A percentile compares a stretch with the other conserved stretches of the same genome.
These are phyloP conservation scores for Scopus umbretta DNA, from an alignment of 2,113 vertebrate genomes.

Conservation along the genomic window DNA sequence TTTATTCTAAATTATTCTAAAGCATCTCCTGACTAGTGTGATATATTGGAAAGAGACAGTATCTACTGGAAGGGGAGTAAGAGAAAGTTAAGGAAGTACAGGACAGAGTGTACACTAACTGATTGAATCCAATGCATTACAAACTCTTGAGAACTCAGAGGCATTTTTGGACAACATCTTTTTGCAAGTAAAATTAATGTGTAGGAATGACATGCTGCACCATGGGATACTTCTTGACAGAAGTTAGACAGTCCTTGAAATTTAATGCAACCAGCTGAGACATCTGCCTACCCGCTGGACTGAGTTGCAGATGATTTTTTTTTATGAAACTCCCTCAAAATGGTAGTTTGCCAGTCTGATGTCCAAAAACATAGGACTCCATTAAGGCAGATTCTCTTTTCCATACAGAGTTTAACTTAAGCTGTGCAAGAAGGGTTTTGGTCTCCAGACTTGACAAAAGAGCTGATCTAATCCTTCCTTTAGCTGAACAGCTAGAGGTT, in stretches of 20 bases:
- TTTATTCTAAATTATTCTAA: neutral
- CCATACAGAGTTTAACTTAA: neutral
- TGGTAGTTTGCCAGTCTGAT: neutral
- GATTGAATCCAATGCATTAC: neutral
- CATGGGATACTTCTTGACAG: neutral
- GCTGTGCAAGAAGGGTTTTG: neutral
- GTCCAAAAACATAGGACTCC: neutral
- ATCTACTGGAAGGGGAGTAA: neutral
- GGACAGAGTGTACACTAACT: neutral
- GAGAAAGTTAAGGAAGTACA: neutral
- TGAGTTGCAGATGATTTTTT: neutral
- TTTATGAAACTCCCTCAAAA: neutral
- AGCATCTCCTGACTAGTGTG: neutral
- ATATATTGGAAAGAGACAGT: neutral
- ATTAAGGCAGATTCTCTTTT: neutral
- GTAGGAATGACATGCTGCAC: neutral
- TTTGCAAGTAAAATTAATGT: conserved; percentile 17
- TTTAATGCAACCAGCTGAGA: neutral
- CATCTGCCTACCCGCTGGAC: neutral
- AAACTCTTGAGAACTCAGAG: neutral
- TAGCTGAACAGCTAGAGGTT: neutral
- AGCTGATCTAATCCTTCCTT: neutral
- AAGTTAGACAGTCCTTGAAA: neutral
- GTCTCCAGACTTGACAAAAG: neutral
- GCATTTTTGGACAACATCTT: neutral